phyloP scores from a whole-genome alignment of 2,888 invertebrate species.

The Pedicia rivosa region DNA sequence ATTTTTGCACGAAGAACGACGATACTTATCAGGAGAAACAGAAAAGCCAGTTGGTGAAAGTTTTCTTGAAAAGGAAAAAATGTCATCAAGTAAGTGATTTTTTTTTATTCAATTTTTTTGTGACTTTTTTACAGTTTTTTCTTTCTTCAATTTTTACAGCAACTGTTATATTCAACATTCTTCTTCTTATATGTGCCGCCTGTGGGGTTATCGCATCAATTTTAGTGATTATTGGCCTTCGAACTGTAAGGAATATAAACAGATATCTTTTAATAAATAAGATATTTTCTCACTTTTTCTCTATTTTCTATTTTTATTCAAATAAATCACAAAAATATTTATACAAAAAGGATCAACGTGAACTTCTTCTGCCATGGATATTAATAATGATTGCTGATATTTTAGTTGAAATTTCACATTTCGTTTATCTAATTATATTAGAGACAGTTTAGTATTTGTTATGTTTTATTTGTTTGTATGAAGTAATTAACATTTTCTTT shows the following conservation, averaged over 20 bases:
- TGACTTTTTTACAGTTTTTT: too few species aligned
- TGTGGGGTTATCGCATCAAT: constrained; percentile 50
- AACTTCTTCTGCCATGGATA: constrained; percentile 61
- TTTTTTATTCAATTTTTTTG: too few species aligned
- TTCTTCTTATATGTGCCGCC: constrained; percentile 47
- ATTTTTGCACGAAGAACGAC: constrained; percentile 47
- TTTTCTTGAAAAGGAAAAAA: constrained; percentile 37
- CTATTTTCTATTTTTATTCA: constrained; percentile 7
- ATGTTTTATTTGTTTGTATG: constrained; percentile 23
- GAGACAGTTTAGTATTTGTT: too few species aligned
- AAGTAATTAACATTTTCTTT: not conserved
- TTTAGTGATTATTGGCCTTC: constrained; percentile 49
- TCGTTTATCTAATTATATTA: constrained; percentile 45
- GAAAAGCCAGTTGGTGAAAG: constrained; percentile 38
- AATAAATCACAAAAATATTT: not conserved
- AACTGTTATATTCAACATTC: constrained; percentile 53
- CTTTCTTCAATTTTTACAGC: constrained; percentile 36
- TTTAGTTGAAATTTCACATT: constrained; percentile 47
- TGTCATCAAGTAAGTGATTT: constrained; percentile 25
- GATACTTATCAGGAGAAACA: constrained; percentile 43
- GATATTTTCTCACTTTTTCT: constrained; percentile 8
- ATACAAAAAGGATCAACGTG: constrained; percentile 45
- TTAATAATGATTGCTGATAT: constrained; percentile 46
- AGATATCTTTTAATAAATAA: constrained; percentile 6
- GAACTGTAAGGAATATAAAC: constrained; percentile 38